Evolutionary conservation across 2,797 vertebrate species (phyloP), one percentile per base, ranked within the genome.

Genomic region (Heliangelus exortis): DNA sequence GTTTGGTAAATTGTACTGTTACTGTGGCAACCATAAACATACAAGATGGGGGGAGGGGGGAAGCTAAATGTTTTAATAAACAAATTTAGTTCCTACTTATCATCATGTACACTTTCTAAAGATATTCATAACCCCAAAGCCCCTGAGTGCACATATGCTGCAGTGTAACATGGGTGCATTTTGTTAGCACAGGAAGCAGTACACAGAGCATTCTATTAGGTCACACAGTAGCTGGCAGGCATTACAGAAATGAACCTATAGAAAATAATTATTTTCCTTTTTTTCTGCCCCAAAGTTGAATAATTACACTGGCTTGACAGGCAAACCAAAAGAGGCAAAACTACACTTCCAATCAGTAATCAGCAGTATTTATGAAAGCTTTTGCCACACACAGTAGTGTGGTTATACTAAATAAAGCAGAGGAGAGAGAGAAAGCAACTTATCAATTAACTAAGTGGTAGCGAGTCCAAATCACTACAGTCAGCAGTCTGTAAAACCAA

Each of bases 401-500:
- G 80, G 74, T 47, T 89, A 45, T 23, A 82, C 71, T 84, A 86
- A 82, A 76, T 23, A 93, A 94, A 95, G 91, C 51, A 55, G 33
- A 94, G 53, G 63, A 82, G 71, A 69, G 81, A 85, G 39, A 55
- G 76, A 94, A 33, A 81, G 74, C 89, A 94, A 94, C 81, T 97
- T 96, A 96, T 97, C 96, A 97, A 92, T 95, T 92, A 91, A 47
- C 55, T 76, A 87, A 79, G 54, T 47, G 25, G 89, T 71, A 82
- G 58, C 92, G 88, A 84, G 53, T 76, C 68, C 31, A 92, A 92
- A 89, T 33, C 71, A 57, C 89, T 84, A 54, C 65, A 66, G 55
- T 97, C 92, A 90, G 95, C 93, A 94, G 89, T 92, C 91, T 92
- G 87, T 26, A 90, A 96, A 97, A 97, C 92, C 95, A 96, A 93